These are phyloP conservation scores for Drosophila paramelanica DNA, from an alignment of 2,888 invertebrate species.

Conservation along the genomic window DNA sequence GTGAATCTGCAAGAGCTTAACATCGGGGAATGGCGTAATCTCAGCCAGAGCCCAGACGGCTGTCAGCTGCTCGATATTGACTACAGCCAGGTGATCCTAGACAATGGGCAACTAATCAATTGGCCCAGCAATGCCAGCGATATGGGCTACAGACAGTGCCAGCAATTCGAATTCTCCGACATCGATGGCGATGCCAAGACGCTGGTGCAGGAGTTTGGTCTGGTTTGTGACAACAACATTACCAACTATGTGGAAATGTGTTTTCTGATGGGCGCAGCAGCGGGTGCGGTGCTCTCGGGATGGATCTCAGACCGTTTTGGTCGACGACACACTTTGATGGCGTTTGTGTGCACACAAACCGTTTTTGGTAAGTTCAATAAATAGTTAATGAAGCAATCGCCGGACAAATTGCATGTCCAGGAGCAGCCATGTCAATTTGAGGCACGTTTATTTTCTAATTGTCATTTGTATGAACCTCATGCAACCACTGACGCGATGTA, in stretches of 20 bases:
- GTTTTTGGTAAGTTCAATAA: slow-evolving; percentile 85
- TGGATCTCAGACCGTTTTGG: slow-evolving; percentile 89
- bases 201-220: slow-evolving; percentile 87
- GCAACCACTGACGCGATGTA: slow-evolving; percentile 15
- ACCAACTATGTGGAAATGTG: slow-evolving; percentile 88
- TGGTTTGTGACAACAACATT: slow-evolving; percentile 87
- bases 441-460: slow-evolving; percentile 63
- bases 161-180: slow-evolving; percentile 84
- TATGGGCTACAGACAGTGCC: slow-evolving; percentile 77
- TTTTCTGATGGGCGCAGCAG: slow-evolving; percentile 88
- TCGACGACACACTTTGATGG: slow-evolving; percentile 87
- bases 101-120: slow-evolving; percentile 55
- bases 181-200: slow-evolving; percentile 83
- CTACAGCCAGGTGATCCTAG: slow-evolving; percentile 52
- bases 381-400: slow-evolving; percentile 44
- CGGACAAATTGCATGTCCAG: slow-evolving; percentile 33
- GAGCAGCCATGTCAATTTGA: slow-evolving; percentile 35
- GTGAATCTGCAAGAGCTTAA: slow-evolving; percentile 83
- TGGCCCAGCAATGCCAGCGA: slow-evolving; percentile 58
- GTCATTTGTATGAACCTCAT: slow-evolving; percentile 61
- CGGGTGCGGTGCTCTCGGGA: slow-evolving; percentile 89
- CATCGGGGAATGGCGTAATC: slow-evolving; percentile 86
- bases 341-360: slow-evolving; percentile 86
- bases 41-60: slow-evolving; percentile 85
- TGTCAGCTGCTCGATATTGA: slow-evolving; percentile 85